Base-by-base conservation (phyloP, 1,140 invertebrate genomes). In the Drosophila ogumai region DNA sequence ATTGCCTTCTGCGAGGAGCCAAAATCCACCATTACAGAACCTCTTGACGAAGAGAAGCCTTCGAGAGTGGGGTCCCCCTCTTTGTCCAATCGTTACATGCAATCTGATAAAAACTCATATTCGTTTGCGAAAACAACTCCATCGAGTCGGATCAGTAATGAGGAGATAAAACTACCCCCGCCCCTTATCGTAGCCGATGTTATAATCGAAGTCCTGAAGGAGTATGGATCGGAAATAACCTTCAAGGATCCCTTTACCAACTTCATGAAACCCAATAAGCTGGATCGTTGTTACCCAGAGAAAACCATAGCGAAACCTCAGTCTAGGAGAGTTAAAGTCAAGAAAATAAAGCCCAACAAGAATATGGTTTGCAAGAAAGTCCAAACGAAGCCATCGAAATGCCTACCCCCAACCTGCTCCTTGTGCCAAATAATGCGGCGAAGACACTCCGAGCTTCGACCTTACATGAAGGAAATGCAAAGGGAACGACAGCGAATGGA, bases 401-500 rank as follows among this genome's bases (percentile, higher is more conserved):
- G 9, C 3, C 10, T 13, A 36, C 0, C 3, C 0, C 7, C 7
- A 4, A 2, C 34, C 6, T 77, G 75, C 34, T 61, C 40, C 10
- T 8, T 77, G 25, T 77, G 75, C 64, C 36, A 66, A 6, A 40
- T 46, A 13, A n/a, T 77, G 6, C 41, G 32, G 13, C 17, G 28
- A 41, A 57, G 19, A 10, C n/a, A 31, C 0, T 8, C 43, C 44
- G 13, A 67, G n/a, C 25, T 59, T 5, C 46, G 22, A 9, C 43
- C 60, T 5, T 85, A 80, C 8, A 80, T 84, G 76, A 32, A 50
- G 1, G 32, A 41, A 1, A 85, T 84, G 72, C 34, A 76, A 17
- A 19, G 19, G 1, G 40, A 72, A 32, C 72, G 58, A 0, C 49
- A 80, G n/a, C 66, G 49, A 8, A 9, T 73, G 10, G 65, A 85